These are phyloP conservation scores for Bombus polaris DNA, from an alignment of 1,140 invertebrate species.

Conservation along the genomic window DNA sequence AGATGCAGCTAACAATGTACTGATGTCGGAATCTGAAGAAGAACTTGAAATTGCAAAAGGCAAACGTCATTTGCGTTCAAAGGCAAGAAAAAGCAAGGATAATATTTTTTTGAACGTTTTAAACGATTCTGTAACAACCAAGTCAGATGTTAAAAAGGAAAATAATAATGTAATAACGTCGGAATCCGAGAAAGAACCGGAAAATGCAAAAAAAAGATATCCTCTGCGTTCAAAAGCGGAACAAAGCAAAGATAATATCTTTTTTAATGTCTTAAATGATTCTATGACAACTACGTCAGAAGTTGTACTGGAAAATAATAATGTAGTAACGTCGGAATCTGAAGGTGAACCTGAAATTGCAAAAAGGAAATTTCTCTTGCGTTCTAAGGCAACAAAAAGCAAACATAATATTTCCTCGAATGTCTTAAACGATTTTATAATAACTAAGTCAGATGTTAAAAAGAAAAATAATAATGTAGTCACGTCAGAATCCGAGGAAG, in stretches of 20 bases:
- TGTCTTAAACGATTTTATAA: not conserved
- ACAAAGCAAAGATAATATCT: too few relatives aligned
- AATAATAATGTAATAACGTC: too few relatives aligned
- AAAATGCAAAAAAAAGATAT: too few relatives aligned
- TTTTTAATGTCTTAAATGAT: too few relatives aligned
- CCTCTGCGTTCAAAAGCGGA: too few relatives aligned
- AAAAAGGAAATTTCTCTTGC: slow-evolving; percentile 24
- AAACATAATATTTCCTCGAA: slow-evolving; percentile 24
- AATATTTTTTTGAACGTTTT: slow-evolving; percentile 40
- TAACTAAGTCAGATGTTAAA: too few relatives aligned
- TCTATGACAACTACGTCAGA: too few relatives aligned
- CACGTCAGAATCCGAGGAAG: too few relatives aligned
- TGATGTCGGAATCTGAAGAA: slow-evolving; percentile 44
- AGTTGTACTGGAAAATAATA: too few relatives aligned
- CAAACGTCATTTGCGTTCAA: slow-evolving; percentile 2
- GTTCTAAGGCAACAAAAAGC: not conserved
- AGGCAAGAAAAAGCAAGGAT: not conserved
- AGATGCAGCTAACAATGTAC: not conserved
- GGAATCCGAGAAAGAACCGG: too few relatives aligned
- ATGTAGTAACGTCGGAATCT: slow-evolving; percentile 29
- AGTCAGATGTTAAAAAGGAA: too few relatives aligned
- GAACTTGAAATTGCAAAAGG: not conserved
- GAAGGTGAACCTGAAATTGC: not conserved
- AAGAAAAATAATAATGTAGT: too few relatives aligned
- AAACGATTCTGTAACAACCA: not conserved